Evolutionary conservation across 2,797 vertebrate genomes (phyloP), one percentile per base, ranked within the genome.

Genomic region (Pseudotriccus pelzelni): DNA sequence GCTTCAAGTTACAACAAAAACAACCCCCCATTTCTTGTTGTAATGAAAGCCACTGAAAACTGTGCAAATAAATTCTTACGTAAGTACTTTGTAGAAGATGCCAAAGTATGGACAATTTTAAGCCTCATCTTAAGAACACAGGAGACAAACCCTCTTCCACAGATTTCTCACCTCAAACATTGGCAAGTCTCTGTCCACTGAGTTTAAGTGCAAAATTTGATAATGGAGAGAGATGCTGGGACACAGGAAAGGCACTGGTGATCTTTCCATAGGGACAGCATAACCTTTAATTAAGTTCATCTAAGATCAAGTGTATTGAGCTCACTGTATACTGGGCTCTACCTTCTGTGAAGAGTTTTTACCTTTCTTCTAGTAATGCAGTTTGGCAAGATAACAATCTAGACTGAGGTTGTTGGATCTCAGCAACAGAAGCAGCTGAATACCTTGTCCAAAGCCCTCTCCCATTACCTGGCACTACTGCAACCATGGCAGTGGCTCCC

Each of bases 1-100:
- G 94, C 78, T 94, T 96, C 63, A 49, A 55, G 73, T 96, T 94
- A 92, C 77, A 92, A 96, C 68, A 81, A 90, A 97, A 97, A 86
- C 60, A 94, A 92, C 15, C 12, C 3, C 22, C 16, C 5, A 20
- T 28, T 69, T 91, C 44, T 37, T 56, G 20, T 56, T 87, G 39
- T 53, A 68, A 97, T 76, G 49, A 95, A 76, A 94, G 46, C 36
- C 87, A 79, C n/a, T n/a, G 60, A 92, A 96, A 84, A 41, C 39
- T 18, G 3, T 46, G n/a, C 37, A 96, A 83, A 88, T 43, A 19
- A 50, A 39, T 80, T 83, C 36, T 41, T 53, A 44, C 14, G 91
- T 89, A 83, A 17, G 55, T 19, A 67, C 89, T 89, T 76, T 73
- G n/a, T 37, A 75, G 74, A 55, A 28, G 36, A 43, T 70, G 18